phyloP scores from a whole-genome alignment of 2,888 invertebrate species.

The Ametastegia equiseti region DNA sequence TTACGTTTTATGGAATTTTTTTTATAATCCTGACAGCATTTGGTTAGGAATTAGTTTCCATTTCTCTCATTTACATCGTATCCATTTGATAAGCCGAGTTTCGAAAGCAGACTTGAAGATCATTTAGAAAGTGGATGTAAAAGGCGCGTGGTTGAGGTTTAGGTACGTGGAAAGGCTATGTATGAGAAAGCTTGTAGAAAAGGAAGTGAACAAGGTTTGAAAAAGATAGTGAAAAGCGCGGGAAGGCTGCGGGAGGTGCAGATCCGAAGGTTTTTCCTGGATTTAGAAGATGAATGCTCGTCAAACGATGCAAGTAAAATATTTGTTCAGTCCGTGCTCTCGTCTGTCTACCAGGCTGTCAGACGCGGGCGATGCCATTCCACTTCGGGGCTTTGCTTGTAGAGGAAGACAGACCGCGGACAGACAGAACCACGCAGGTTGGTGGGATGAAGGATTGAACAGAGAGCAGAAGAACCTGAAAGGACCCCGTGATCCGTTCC shows the following conservation, averaged over 20 bases:
- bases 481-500: not conserved
- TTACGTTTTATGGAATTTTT: too few relatives aligned
- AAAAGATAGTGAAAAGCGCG: not conserved
- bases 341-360: conserved; percentile 42
- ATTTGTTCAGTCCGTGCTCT: conserved; percentile 46
- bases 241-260: conserved; percentile 16
- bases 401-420: conserved; percentile 26
- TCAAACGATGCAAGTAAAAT: conserved; percentile 47
- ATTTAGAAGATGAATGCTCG: conserved; percentile 45
- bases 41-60: not conserved
- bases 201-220: conserved; percentile 1
- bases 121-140: not conserved
- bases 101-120: not conserved
- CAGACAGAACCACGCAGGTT: conserved; percentile 11
- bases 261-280: conserved; percentile 40
- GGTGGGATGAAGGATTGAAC: conserved; percentile 18
- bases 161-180: not conserved
- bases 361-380: conserved; percentile 39
- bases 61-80: not conserved
- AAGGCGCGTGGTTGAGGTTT: not conserved
- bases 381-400: conserved; percentile 7
- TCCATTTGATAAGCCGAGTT: not conserved
- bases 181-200: not conserved
- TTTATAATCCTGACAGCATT: too few relatives aligned
- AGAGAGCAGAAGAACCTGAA: not conserved